Evolutionary conservation across 2,888 invertebrate species (phyloP), one percentile per base, ranked within the genome.

Genomic region (Scaptomyza cyrtandrae): DNA sequence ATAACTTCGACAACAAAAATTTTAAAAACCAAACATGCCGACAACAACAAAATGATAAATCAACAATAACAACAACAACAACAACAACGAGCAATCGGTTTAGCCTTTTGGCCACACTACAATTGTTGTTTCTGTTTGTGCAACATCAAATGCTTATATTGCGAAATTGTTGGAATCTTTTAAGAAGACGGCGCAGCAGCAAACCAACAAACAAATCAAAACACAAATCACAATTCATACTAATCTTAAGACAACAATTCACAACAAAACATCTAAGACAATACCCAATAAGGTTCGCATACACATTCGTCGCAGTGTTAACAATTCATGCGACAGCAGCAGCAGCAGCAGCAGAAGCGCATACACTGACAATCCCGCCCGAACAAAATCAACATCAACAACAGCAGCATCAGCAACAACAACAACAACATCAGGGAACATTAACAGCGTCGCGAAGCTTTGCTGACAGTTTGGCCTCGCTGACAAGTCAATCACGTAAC

Each of bases 291-390:
- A 68, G 46, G 60, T 52, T 66, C 53, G 70, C 83, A 65, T 80
- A 80, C 62, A 71, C 85, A 62, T 79, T 86, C 41, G 57, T 79
- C 49, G 76, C 58, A 53, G 65, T 90, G 70, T 73, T 90, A 71
- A 59, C 82, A 16, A 55, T 86, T 31, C 82, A 86, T 66, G 83
- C 83, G 50, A 78, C 86, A 54, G 56, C 70, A 55, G 61, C 73
- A 56, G 57, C 48, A 46, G 6, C 16, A 41, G 59, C 71, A 52
- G 19, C n/a, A n/a, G n/a, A n/a, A n/a, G n/a, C 41, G 9, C 16
- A 16, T 10, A 41, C 41, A 5, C 10, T 41, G 10, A 16, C 72
- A 59, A 49, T 57, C 44, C 41, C 61, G 19, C 55, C 33, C 45
- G 70, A 55, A 35, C 54, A 52, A 41, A 14, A 33, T 6, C 55